Conservation (phyloP, 2,888 invertebrate genomes). For the Melanophora roralis region DNA sequence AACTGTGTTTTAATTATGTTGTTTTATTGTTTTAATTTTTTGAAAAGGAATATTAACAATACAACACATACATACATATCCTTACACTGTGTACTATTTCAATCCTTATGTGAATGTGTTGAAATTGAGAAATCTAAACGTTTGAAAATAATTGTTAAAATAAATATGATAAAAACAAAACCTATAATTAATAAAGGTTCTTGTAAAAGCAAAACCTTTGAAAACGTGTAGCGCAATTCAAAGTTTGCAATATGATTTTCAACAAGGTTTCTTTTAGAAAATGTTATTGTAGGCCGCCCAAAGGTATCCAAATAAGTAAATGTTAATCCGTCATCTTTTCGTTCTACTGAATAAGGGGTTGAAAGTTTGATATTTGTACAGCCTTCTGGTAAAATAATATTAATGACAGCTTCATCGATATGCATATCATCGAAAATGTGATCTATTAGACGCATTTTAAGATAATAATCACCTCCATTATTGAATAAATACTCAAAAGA, state of each 20-base stretch:
- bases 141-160: constrained; percentile 94
- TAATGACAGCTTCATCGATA: constrained; percentile 91
- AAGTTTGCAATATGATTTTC: constrained; percentile 98
- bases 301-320: constrained; percentile 96
- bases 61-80: no score
- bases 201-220: constrained; percentile 89
- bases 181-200: constrained; percentile 94
- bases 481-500: constrained; percentile 96
- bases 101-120: constrained; percentile 78
- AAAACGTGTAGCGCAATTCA: constrained; percentile 92
- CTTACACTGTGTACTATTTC: no score
- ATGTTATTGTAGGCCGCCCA: constrained; percentile 92
- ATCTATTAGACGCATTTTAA: constrained; percentile 96
- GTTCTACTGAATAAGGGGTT: constrained; percentile 88
- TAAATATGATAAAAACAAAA: constrained; percentile 92
- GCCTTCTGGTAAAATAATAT: constrained; percentile 96
- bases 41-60: no score
- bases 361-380: constrained; percentile 87
- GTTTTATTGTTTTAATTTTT: no score
- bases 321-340: constrained; percentile 86
- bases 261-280: constrained; percentile 90
- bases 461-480: constrained; percentile 85
- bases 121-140: constrained; percentile 97
- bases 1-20: no score
- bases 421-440: constrained; percentile 98